Evolutionary conservation across 2,888 invertebrate genomes (phyloP).

Genomic region (Hyposoter dolosus): DNA sequence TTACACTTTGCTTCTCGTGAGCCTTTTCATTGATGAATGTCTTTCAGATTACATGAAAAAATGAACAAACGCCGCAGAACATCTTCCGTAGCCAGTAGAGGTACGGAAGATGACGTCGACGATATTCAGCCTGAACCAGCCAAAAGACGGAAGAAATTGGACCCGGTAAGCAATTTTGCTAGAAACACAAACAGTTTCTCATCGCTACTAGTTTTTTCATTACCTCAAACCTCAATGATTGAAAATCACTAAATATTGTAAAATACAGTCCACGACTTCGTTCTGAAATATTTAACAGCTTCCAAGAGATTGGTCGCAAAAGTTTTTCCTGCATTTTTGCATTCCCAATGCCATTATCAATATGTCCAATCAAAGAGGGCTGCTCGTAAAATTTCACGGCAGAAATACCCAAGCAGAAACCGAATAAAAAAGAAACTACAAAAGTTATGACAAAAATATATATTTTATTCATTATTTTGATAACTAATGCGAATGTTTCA

Average conservation of each 20-base stretch:
- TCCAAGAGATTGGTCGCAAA: neutral
- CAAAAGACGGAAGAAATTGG: slow-evolving; percentile 89
- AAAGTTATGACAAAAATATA: too few relatives aligned
- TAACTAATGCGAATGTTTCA: too few relatives aligned
- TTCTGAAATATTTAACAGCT: neutral
- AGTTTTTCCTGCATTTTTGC: neutral
- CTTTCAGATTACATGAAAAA: slow-evolving; percentile 73
- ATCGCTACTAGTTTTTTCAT: too few relatives aligned
- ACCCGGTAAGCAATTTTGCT: slow-evolving; percentile 88
- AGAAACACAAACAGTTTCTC: neutral
- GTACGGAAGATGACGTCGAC: slow-evolving; percentile 90
- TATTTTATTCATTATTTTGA: too few relatives aligned
- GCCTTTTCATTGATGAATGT: slow-evolving; percentile 25
- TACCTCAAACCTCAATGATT: neutral
- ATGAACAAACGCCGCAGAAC: slow-evolving; percentile 94
- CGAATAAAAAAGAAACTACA: neutral
- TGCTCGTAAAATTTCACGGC: neutral
- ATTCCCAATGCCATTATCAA: neutral
- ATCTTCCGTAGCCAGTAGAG: slow-evolving; percentile 93
- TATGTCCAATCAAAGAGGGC: neutral
- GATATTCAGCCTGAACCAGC: slow-evolving; percentile 86
- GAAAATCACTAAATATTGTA: neutral
- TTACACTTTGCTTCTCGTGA: too few relatives aligned
- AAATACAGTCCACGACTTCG: neutral
- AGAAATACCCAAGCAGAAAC: neutral